phyloP scores from a whole-genome alignment of 2,113 vertebrate genomes.

The Erythrocercus mccallii region DNA sequence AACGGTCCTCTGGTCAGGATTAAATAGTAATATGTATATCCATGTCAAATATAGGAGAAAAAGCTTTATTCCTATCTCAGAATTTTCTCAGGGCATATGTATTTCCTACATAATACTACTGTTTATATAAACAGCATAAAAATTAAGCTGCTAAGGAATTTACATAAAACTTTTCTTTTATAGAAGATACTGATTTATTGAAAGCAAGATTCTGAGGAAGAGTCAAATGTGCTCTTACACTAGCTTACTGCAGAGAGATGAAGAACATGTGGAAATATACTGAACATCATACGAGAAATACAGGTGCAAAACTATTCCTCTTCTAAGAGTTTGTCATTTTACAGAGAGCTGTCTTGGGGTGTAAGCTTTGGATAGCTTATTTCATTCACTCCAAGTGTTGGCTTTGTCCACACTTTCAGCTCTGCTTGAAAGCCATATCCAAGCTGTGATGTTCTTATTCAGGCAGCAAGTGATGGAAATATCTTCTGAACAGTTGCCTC shows the following conservation, averaged over 20 bases:
- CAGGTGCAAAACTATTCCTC: neutral
- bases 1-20: neutral
- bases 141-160: neutral
- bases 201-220: neutral
- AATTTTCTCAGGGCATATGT: neutral
- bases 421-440: neutral
- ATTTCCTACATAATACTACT: neutral
- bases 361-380: neutral
- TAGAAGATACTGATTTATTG: neutral
- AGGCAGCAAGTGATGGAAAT: neutral
- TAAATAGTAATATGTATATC: neutral
- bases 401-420: neutral
- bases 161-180: neutral
- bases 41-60: neutral
- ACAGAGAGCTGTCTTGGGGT: neutral
- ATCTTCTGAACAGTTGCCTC: neutral
- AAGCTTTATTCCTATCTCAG: neutral
- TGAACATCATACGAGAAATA: rapidly evolving
- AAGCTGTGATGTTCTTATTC: neutral
- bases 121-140: neutral
- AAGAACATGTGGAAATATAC: neutral
- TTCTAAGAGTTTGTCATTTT: neutral
- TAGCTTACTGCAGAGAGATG: neutral
- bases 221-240: neutral
- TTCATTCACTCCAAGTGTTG: neutral